Evolutionary conservation across 2,113 vertebrate species (phyloP).

Genomic region (Platichthys stellatus): DNA sequence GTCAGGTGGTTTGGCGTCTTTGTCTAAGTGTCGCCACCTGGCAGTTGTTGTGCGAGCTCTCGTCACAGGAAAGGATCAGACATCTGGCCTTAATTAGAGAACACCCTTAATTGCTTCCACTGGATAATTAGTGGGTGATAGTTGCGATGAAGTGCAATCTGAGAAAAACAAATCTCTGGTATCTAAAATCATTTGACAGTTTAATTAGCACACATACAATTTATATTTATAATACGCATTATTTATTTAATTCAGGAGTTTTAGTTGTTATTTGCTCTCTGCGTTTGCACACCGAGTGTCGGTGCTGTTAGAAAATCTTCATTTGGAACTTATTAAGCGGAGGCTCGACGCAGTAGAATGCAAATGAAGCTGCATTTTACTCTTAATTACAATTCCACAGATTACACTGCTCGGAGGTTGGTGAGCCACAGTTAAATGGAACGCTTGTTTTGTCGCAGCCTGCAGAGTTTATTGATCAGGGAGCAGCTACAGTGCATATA

Average conservation of each 20-base stretch:
- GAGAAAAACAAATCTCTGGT: slow-evolving; percentile 16
- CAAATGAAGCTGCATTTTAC: slow-evolving; percentile 2
- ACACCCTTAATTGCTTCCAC: slow-evolving; percentile 14
- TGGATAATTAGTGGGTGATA: slow-evolving; percentile 1
- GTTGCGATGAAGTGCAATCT: background rate
- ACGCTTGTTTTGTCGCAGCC: background rate
- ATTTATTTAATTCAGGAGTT: background rate
- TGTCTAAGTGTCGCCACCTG: no score
- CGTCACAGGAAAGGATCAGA: background rate
- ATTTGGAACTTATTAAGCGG: background rate
- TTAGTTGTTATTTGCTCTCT: background rate
- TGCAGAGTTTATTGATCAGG: background rate
- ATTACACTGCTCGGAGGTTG: background rate
- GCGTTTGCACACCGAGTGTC: background rate
- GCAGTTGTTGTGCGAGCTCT: background rate
- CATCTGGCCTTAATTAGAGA: slow-evolving; percentile 20
- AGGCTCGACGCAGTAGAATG: background rate
- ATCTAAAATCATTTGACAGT: background rate
- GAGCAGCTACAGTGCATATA: background rate
- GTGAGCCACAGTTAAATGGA: background rate
- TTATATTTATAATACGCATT: background rate
- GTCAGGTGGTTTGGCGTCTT: no score
- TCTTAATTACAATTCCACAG: background rate
- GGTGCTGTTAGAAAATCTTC: background rate
- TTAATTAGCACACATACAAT: background rate